Evolutionary conservation across 2,888 invertebrate genomes (phyloP).

Genomic region (Yponomeuta evonymella): DNA sequence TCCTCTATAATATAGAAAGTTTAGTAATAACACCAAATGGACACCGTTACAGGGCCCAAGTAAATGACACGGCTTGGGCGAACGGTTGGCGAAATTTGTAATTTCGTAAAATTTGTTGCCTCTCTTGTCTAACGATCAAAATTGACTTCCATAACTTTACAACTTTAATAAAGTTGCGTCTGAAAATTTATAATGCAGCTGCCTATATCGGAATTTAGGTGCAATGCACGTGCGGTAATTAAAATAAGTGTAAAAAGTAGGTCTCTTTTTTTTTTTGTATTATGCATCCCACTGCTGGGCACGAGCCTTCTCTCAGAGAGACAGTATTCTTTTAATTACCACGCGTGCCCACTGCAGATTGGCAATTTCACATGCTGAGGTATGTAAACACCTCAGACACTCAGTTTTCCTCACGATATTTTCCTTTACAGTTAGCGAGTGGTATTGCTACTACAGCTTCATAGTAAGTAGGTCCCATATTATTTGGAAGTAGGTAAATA

Average conservation of each 20-base stretch:
- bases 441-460: too few species aligned
- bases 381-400: too few species aligned
- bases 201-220: neutral
- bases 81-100: constrained; percentile 55
- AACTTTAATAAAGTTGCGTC: constrained; percentile 52
- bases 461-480: too few species aligned
- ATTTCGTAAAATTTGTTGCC: constrained; percentile 44
- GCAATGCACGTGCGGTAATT: neutral
- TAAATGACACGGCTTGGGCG: constrained; percentile 50
- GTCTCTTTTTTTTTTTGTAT: neutral
- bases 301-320: too few species aligned
- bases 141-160: constrained; percentile 40
- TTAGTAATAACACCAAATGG: constrained; percentile 16
- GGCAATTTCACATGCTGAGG: too few species aligned
- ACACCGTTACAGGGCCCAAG: constrained; percentile 25
- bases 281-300: too few species aligned
- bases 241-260: neutral
- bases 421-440: too few species aligned
- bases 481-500: too few species aligned
- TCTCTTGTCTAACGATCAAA: constrained; percentile 39
- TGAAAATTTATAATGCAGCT: constrained; percentile 12
- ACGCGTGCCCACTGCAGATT: too few species aligned
- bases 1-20: neutral
- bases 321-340: too few species aligned
- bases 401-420: too few species aligned